Percentiles rank a stretch among this genome's conserved stretches.
Evolutionary conservation across 2,797 vertebrate species (phyloP).

Genomic region (Megaceryle alcyon): DNA sequence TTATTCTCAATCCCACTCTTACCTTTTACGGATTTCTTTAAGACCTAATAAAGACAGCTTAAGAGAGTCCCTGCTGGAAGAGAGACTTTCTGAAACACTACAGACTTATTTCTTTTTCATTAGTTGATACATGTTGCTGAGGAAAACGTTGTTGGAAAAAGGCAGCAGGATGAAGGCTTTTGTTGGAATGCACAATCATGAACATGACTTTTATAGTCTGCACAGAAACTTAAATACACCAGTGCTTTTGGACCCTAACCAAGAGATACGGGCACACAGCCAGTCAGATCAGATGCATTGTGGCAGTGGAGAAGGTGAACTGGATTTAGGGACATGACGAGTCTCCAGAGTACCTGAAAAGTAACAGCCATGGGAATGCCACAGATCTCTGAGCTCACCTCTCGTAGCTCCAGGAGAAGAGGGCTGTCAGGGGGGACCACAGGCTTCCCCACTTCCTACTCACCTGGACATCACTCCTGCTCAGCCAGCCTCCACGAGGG

Average conservation of each 20-base stretch:
- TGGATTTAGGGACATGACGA: neutral
- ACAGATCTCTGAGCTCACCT: neutral
- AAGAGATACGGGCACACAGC: neutral
- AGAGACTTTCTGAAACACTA: neutral
- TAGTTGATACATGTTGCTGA: neutral
- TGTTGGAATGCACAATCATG: neutral
- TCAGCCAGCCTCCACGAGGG: neutral
- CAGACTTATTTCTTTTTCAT: neutral
- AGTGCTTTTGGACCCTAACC: neutral
- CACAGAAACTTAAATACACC: neutral
- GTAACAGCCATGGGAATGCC: neutral
- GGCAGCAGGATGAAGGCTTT: neutral
- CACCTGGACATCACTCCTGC: neutral
- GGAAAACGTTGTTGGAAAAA: neutral
- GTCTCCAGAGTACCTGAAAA: neutral
- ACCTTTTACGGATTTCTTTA: neutral
- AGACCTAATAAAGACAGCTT: neutral
- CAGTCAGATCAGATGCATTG: neutral
- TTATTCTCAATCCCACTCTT: neutral
- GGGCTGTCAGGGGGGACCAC: fast-evolving
- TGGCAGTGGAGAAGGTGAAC: neutral
- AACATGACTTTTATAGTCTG: neutral
- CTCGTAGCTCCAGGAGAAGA: neutral
- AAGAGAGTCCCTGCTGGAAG: neutral
- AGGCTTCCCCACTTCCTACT: neutral